Conservation (phyloP, 2,888 invertebrate species). For the Teleogryllus oceanicus region DNA sequence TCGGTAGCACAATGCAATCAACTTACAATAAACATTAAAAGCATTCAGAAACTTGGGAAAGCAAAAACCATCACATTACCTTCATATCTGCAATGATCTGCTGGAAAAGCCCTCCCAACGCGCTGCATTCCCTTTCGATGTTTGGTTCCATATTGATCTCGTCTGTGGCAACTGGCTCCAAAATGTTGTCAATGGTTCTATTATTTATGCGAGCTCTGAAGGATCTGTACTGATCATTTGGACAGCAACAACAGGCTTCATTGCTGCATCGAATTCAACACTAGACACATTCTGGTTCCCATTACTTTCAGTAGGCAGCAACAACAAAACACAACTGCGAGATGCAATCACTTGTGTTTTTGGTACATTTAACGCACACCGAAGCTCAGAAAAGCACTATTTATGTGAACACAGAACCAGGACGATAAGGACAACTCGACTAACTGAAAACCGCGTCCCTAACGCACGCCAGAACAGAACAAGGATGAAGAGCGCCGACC, state of each 20-base stretch:
- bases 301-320: neutral
- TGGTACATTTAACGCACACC: neutral
- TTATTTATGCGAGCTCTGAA: neutral
- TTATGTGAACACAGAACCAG: neutral
- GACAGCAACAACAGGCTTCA: neutral
- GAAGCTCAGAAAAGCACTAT: neutral
- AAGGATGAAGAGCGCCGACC: neutral
- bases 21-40: no score
- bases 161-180: neutral
- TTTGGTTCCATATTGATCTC: conserved; percentile 63
- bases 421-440: neutral
- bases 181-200: neutral
- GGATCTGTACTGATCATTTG: neutral
- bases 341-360: conserved; percentile 2
- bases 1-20: no score
- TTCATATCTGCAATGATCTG: conserved; percentile 96
- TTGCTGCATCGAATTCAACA: neutral
- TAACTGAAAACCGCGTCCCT: neutral
- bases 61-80: conserved; percentile 54
- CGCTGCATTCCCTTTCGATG: conserved; percentile 80
- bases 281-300: neutral
- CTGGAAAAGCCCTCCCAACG: conserved; percentile 89
- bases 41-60: no score
- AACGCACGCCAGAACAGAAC: neutral
- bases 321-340: neutral